phyloP scores from a whole-genome alignment of 2,888 invertebrate species.

The Caradrina kadenii region DNA sequence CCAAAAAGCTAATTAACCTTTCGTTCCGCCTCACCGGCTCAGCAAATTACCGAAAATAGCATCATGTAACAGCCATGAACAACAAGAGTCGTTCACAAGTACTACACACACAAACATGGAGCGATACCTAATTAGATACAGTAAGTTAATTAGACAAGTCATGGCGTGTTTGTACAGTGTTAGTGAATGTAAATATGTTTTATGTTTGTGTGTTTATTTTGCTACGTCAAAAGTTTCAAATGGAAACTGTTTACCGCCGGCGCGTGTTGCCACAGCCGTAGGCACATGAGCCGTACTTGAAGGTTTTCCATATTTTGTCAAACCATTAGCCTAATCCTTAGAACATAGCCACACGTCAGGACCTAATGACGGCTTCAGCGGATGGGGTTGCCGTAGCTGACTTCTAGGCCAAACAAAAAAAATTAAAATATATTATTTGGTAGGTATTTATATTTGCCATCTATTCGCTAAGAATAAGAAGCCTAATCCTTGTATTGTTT shows the following conservation, averaged over 20 bases:
- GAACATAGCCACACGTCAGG: no score
- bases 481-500: no score
- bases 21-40: conserved; percentile 7
- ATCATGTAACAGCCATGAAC: conserved; percentile 28
- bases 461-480: no score
- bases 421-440: no score
- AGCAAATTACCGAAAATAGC: conserved; percentile 31
- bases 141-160: conserved; percentile 45
- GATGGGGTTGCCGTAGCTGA: no score
- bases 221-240: not conserved
- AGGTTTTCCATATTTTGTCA: no score
- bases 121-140: conserved; percentile 28
- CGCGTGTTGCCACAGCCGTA: no score
- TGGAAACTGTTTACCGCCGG: not conserved
- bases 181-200: conserved; percentile 6
- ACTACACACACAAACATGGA: conserved; percentile 18
- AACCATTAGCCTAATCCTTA: no score
- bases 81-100: conserved; percentile 28
- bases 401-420: no score
- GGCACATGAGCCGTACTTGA: no score
- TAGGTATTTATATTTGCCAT: no score
- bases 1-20: conserved; percentile 18
- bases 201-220: not conserved
- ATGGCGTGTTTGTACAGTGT: not conserved
- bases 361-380: no score